Percentiles rank a stretch among this genome's conserved stretches.
Evolutionary conservation across 2,113 vertebrate species (phyloP).

Genomic region (Ciconia maguari): DNA sequence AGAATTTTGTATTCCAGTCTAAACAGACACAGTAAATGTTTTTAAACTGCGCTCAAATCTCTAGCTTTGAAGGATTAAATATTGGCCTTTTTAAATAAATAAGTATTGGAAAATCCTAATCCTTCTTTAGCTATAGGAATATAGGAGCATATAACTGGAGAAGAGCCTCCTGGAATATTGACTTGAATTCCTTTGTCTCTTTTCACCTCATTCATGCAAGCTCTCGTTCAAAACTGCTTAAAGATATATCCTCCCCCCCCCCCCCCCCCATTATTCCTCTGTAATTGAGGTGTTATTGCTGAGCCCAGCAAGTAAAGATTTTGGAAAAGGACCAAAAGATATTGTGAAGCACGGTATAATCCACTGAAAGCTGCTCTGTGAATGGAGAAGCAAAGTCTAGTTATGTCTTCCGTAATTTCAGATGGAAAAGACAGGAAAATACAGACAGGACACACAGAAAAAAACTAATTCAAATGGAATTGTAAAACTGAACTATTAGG

Average conservation of each 20-base stretch:
- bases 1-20: neutral
- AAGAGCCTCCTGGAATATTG: neutral
- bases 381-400: neutral
- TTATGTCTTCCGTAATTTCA: neutral
- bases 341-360: neutral
- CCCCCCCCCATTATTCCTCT: neutral
- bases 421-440: neutral
- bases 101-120: neutral
- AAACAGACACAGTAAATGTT: neutral
- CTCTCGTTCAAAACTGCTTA: neutral
- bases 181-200: neutral
- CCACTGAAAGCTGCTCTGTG: neutral
- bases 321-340: neutral
- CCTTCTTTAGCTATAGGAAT: neutral
- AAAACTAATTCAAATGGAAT: neutral
- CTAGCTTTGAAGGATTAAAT: neutral
- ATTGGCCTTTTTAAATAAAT: neutral
- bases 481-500: neutral
- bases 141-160: neutral
- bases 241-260: fast-evolving
- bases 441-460: neutral
- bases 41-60: neutral
- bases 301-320: neutral
- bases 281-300: neutral
- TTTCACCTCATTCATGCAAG: neutral